Conservation (phyloP, 1,140 invertebrate genomes). For the Drosophila tropicalis region DNA sequence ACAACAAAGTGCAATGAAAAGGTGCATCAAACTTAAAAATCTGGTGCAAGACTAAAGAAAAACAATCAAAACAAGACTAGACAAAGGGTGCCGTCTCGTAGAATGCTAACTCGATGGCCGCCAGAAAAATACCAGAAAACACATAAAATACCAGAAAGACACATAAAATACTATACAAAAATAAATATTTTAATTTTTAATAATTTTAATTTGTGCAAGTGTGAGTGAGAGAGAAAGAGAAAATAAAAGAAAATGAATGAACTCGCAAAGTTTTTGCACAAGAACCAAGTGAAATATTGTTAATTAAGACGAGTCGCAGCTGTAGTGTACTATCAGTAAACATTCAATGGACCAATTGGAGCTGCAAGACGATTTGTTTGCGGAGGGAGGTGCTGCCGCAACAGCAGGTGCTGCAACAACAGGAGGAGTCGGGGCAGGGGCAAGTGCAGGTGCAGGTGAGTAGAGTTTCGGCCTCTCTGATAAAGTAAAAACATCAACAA, state of each 20-base stretch:
- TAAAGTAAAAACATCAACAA: conserved; percentile 1
- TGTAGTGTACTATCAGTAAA: not conserved
- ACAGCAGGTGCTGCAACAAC: conserved; percentile 5
- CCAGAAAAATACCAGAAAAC: too few relatives aligned
- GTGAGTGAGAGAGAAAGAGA: not conserved
- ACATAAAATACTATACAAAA: too few relatives aligned
- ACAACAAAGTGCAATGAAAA: too few relatives aligned
- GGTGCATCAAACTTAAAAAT: too few relatives aligned
- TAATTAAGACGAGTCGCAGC: not conserved
- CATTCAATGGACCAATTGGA: conserved; percentile 55
- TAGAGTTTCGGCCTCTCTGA: not conserved
- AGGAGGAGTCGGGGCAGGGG: not conserved
- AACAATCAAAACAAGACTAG: too few relatives aligned
- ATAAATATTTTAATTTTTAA: too few relatives aligned
- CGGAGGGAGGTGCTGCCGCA: conserved; percentile 24
- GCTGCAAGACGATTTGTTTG: conserved; percentile 50
- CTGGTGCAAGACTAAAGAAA: too few relatives aligned
- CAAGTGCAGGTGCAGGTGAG: conserved; percentile 29
- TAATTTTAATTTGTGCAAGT: conserved; percentile 16
- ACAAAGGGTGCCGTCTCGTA: too few relatives aligned
- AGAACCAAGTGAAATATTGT: conserved; percentile 19
- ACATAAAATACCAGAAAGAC: too few relatives aligned
- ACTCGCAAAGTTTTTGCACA: conserved; percentile 20
- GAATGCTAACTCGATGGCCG: too few relatives aligned
- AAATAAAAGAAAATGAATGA: conserved; percentile 57